A percentile compares a stretch with the other conserved stretches of the same genome.
Conservation (phyloP, 2,113 vertebrate species). For the Clarias macrocephalus region DNA sequence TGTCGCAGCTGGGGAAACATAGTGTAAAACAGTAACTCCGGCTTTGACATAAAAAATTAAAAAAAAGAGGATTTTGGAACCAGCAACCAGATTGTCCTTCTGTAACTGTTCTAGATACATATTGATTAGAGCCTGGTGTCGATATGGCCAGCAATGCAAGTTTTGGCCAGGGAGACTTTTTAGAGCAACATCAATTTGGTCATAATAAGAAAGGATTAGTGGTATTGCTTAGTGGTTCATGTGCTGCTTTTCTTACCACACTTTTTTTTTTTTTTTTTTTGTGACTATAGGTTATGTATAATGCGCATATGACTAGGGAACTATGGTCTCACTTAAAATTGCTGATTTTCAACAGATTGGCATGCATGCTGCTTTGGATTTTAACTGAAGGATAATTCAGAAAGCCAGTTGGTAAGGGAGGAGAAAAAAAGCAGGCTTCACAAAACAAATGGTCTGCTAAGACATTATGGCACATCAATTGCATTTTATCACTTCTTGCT, state of each 20-base stretch:
- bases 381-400: neutral
- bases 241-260: neutral
- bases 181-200: constrained; percentile 27
- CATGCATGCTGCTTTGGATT: neutral
- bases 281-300: neutral
- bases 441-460: constrained; percentile 30
- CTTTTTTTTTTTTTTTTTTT: constrained; percentile 15
- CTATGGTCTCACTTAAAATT: neutral
- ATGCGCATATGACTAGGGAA: neutral
- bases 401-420: neutral
- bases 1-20: neutral
- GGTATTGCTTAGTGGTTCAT: neutral
- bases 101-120: neutral
- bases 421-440: neutral
- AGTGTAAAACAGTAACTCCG: neutral
- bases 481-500: constrained; percentile 16
- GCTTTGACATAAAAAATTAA: constrained; percentile 16
- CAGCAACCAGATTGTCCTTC: neutral
- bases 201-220: constrained; percentile 22
- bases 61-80: neutral
- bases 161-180: constrained; percentile 7
- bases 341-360: constrained; percentile 11
- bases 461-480: constrained; percentile 23
- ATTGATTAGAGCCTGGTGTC: constrained; percentile 30
- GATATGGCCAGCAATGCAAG: constrained; percentile 10